These are phyloP conservation scores for Sebastolobus altivelis DNA, from an alignment of 2,797 vertebrate genomes.

Conservation along the genomic window DNA sequence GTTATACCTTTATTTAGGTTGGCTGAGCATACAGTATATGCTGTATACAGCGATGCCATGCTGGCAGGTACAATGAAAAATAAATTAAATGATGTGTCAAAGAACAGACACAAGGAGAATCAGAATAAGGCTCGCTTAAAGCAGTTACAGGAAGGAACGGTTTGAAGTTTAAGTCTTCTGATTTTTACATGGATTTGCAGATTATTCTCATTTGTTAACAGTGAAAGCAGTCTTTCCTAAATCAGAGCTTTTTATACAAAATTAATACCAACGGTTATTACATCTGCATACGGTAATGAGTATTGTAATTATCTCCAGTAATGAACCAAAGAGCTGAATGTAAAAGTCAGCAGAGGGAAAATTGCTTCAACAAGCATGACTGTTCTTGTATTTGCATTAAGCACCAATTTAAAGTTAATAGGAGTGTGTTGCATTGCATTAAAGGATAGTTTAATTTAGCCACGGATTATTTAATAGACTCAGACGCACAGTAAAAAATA, in stretches of 20 bases:
- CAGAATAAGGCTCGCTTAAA: not conserved
- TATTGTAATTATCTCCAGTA: slow-evolving; percentile 29
- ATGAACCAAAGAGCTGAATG: slow-evolving; percentile 26
- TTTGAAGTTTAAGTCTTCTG: not conserved
- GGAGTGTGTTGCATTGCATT: not conserved
- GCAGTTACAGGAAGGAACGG: not conserved
- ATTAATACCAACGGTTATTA: slow-evolving; percentile 15
- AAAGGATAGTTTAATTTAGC: slow-evolving; percentile 4
- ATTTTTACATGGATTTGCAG: not conserved
- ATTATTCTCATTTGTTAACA: not conserved
- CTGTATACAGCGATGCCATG: not conserved
- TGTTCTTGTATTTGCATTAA: not conserved
- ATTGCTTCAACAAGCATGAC: not conserved
- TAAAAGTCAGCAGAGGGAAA: slow-evolving; percentile 15
- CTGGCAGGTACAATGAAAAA: slow-evolving; percentile 19
- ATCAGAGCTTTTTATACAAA: not conserved
- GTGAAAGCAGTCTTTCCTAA: not conserved
- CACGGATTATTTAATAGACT: slow-evolving; percentile 20
- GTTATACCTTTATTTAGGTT: slow-evolving; percentile 36
- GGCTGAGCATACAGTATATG: slow-evolving; percentile 13
- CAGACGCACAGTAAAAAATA: not conserved
- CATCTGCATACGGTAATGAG: slow-evolving; percentile 8
- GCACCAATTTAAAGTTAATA: slow-evolving; percentile 13
- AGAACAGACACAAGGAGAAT: not conserved
- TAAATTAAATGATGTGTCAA: slow-evolving; percentile 8